phyloP scores from a whole-genome alignment of 2,888 invertebrate species.

The Sarcophaga caerulescens region DNA sequence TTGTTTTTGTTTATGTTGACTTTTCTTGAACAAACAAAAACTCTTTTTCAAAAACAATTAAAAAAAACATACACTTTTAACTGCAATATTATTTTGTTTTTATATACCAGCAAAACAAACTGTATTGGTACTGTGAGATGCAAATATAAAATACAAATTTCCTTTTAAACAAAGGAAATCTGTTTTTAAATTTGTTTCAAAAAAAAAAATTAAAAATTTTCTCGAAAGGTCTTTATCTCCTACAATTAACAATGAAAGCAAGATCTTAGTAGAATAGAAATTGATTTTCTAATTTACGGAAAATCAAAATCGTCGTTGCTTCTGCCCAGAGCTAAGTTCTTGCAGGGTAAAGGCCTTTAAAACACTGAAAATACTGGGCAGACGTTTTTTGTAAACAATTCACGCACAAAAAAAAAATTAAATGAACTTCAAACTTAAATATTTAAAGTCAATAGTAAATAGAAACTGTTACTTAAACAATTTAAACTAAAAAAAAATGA shows the following conservation, averaged over 20 bases:
- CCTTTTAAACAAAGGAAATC: conserved; percentile 3
- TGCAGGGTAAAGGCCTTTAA: conserved; percentile 73
- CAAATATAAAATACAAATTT: neutral
- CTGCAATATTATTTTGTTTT: neutral
- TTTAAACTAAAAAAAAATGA: conserved; percentile 16
- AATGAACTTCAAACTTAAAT: no score
- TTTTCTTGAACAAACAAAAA: neutral
- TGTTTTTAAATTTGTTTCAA: conserved; percentile 49
- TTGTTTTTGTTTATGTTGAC: conserved; percentile 2
- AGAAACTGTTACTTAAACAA: neutral
- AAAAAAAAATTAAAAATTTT: conserved; percentile 18
- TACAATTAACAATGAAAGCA: conserved; percentile 69
- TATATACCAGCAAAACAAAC: neutral
- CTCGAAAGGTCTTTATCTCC: conserved; percentile 74
- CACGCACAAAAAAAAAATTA: conserved; percentile 78
- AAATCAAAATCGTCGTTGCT: conserved; percentile 76
- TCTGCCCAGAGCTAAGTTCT: conserved; percentile 81
- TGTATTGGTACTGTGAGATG: neutral
- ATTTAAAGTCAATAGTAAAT: no score
- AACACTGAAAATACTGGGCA: conserved; percentile 75
- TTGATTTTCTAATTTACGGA: neutral
- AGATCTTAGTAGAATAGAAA: conserved; percentile 76
- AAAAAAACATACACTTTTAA: neutral
- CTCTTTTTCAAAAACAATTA: neutral
- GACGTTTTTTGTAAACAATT: conserved; percentile 81